Evolutionary conservation across 2,113 vertebrate genomes (phyloP).

Genomic region (Nothobranchius furzeri): DNA sequence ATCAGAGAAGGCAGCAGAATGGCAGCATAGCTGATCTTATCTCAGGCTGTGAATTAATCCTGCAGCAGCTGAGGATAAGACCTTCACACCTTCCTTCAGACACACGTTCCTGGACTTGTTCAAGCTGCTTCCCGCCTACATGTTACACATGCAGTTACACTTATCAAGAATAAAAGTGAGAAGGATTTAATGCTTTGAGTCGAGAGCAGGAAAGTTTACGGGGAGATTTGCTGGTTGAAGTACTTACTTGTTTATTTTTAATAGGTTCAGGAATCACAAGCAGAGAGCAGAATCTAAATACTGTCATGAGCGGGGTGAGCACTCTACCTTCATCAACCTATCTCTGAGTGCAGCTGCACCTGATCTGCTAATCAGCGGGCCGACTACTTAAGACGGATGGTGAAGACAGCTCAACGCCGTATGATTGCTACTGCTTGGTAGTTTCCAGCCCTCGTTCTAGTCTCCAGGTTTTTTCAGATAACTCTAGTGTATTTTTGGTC

Average conservation of each 20-base stretch:
- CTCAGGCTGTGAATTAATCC: conserved; percentile 41
- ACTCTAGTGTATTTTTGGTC: too few species aligned
- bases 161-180: background rate
- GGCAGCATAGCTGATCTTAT: conserved; percentile 36
- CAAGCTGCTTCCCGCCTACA: conserved; percentile 34
- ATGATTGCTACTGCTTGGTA: too few species aligned
- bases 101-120: conserved; percentile 3
- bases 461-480: too few species aligned
- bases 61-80: conserved; percentile 27
- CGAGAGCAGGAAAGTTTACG: too few species aligned
- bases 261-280: background rate
- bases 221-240: background rate
- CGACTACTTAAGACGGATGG: too few species aligned
- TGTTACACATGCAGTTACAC: conserved; percentile 24
- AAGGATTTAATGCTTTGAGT: background rate
- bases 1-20: conserved; percentile 42
- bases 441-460: too few species aligned
- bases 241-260: too few species aligned
- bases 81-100: conserved; percentile 37
- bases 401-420: too few species aligned
- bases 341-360: too few species aligned
- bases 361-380: too few species aligned
- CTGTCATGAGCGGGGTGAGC: background rate
- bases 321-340: too few species aligned
- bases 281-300: background rate